Evolutionary conservation across 2,797 vertebrate genomes (phyloP).

Genomic region (Tarsius wallacei): DNA sequence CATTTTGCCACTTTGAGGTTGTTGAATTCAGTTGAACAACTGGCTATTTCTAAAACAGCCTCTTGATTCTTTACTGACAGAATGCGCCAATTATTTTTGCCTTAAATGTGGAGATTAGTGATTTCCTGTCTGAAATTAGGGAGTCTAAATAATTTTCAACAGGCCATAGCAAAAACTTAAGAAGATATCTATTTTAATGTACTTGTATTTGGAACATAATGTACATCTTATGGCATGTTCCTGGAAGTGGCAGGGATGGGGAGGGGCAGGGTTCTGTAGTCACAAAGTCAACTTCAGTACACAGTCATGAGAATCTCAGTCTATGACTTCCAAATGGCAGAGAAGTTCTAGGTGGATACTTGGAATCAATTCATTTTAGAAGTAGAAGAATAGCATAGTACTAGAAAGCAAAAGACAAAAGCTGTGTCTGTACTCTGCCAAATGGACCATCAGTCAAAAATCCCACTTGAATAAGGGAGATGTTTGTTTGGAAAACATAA

Average conservation of each 20-base stretch:
- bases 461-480: slow-evolving; percentile 58
- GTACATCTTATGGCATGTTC: background rate
- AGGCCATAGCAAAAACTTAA: slow-evolving; percentile 61
- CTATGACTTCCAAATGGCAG: background rate
- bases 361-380: background rate
- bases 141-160: slow-evolving; percentile 64
- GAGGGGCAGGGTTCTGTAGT: background rate
- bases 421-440: background rate
- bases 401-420: background rate
- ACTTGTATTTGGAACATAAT: slow-evolving; percentile 2
- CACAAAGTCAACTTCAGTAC: background rate
- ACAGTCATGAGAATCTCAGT: background rate
- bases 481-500: slow-evolving; percentile 78
- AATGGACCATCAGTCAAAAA: slow-evolving; percentile 61
- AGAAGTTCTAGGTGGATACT: background rate
- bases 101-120: slow-evolving; percentile 55
- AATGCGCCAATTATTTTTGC: slow-evolving; percentile 69
- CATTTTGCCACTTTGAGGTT: slow-evolving; percentile 79
- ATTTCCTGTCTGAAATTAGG: slow-evolving; percentile 65
- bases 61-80: slow-evolving; percentile 72
- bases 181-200: slow-evolving; percentile 69
- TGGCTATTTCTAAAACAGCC: slow-evolving; percentile 78
- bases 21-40: slow-evolving; percentile 70
- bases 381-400: background rate
- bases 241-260: background rate